Evolutionary conservation across 2,797 vertebrate species (phyloP).

Genomic region (Melanotaenia maccullochi): DNA sequence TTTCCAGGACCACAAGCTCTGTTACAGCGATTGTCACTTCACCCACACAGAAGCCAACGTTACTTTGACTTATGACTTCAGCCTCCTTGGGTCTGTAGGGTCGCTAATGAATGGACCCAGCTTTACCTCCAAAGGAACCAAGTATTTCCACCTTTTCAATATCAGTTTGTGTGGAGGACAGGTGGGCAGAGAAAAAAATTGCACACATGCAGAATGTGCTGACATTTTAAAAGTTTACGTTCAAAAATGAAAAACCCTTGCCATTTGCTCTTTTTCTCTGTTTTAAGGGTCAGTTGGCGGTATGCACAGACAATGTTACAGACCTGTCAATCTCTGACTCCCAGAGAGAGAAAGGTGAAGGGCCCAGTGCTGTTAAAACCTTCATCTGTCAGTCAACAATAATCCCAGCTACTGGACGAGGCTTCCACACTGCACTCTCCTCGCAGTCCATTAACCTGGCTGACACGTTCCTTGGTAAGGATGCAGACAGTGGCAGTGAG

Average conservation of each 20-base stretch:
- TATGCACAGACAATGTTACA: slow-evolving; percentile 95
- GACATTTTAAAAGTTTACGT: not conserved
- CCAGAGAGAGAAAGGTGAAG: slow-evolving; percentile 87
- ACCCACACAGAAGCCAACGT: slow-evolving; percentile 85
- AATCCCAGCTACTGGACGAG: slow-evolving; percentile 94
- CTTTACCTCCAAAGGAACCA: slow-evolving; percentile 96
- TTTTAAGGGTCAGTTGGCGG: slow-evolving; percentile 88
- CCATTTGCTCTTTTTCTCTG: not conserved
- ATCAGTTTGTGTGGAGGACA: slow-evolving; percentile 94
- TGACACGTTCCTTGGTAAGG: slow-evolving; percentile 91
- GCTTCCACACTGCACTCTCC: slow-evolving; percentile 91
- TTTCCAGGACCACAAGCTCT: slow-evolving; percentile 90
- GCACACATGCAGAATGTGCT: not conserved
- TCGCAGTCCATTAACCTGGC: slow-evolving; percentile 96
- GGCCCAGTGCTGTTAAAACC: slow-evolving; percentile 86
- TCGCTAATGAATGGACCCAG: slow-evolving; percentile 94
- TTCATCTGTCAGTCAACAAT: slow-evolving; percentile 97
- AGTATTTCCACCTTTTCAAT: slow-evolving; percentile 97
- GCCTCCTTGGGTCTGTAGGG: slow-evolving; percentile 85
- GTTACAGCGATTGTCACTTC: slow-evolving; percentile 92
- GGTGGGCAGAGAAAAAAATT: slow-evolving; percentile 73
- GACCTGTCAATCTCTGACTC: slow-evolving; percentile 88
- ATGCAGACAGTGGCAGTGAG: not conserved
- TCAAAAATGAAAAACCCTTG: not conserved
- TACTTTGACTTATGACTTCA: slow-evolving; percentile 90